Evolutionary conservation across 2,888 invertebrate species (phyloP).

Genomic region (Idaea dimidiata): DNA sequence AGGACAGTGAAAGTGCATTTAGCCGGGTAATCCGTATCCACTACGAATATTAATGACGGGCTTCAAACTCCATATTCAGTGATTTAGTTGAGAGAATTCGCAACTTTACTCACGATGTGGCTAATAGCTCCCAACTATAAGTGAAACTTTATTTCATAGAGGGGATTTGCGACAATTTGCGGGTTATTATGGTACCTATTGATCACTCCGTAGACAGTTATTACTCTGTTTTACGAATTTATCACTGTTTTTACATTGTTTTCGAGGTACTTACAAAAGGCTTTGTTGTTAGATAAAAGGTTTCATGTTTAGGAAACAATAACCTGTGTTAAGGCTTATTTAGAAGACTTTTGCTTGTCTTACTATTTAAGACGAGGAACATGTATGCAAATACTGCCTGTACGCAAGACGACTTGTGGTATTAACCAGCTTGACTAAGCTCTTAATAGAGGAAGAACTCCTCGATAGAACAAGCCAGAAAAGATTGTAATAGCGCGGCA

Average conservation of each 20-base stretch:
- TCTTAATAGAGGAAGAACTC: too few relatives aligned
- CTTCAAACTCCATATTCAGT: slow-evolving; percentile 34
- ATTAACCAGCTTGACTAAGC: too few relatives aligned
- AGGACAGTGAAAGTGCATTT: slow-evolving; percentile 71
- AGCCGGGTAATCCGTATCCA: slow-evolving; percentile 52
- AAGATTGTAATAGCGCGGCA: too few relatives aligned
- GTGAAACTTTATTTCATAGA: slow-evolving; percentile 4
- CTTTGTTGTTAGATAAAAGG: not conserved
- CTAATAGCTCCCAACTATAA: slow-evolving; percentile 7
- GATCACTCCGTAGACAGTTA: slow-evolving; percentile 2
- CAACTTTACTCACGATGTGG: slow-evolving; percentile 17
- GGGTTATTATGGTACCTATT: not conserved
- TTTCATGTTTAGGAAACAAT: too few relatives aligned
- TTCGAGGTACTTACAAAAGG: slow-evolving; percentile 2
- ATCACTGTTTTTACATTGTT: not conserved
- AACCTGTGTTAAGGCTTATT: too few relatives aligned
- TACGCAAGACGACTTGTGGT: too few relatives aligned
- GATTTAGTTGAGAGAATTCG: slow-evolving; percentile 34
- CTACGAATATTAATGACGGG: slow-evolving; percentile 67
- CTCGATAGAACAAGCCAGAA: too few relatives aligned
- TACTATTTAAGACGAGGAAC: too few relatives aligned
- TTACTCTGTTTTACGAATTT: slow-evolving; percentile 1
- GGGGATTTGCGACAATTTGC: slow-evolving; percentile 3
- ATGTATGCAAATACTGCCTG: too few relatives aligned
- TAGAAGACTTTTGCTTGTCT: too few relatives aligned